These are phyloP conservation scores for Trissolcus japonicus DNA, from an alignment of 2,888 invertebrate species.

Conservation along the genomic window DNA sequence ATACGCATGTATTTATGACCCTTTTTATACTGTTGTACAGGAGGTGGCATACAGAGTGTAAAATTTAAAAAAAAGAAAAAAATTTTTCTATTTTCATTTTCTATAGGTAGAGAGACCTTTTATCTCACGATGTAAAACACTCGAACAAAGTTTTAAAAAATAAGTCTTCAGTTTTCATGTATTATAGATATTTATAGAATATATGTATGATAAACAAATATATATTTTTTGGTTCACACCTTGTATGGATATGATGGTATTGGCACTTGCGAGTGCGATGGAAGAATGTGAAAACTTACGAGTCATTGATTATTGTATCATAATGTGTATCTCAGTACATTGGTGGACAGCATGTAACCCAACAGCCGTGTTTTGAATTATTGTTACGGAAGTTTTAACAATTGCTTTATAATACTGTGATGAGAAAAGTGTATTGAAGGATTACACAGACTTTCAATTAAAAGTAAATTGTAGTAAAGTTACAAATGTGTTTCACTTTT, in stretches of 20 bases:
- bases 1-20: conserved; percentile 44
- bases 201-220: conserved; percentile 13
- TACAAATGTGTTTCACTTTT: conserved; percentile 1
- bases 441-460: conserved; percentile 56
- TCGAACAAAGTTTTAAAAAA: conserved; percentile 46
- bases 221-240: conserved; percentile 44
- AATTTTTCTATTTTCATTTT: conserved; percentile 34
- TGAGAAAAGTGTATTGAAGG: conserved; percentile 55
- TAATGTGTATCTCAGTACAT: conserved; percentile 56
- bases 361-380: conserved; percentile 46
- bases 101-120: conserved; percentile 8
- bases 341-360: conserved; percentile 44
- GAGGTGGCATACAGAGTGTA: conserved; percentile 16
- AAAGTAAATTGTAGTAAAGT: conserved; percentile 51
- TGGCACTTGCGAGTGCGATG: conserved; percentile 24
- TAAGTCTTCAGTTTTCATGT: conserved; percentile 53
- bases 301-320: conserved; percentile 52
- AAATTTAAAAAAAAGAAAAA: conserved; percentile 14
- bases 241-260: conserved; percentile 38
- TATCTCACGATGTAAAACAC: conserved; percentile 44
- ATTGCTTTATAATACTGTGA: conserved; percentile 58
- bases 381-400: conserved; percentile 54
- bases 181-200: conserved; percentile 39
- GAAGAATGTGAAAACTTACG: conserved; percentile 46
- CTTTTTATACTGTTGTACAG: conserved; percentile 24